These are phyloP conservation scores for Apoderus coryli DNA, from an alignment of 2,888 invertebrate genomes.

Conservation along the genomic window DNA sequence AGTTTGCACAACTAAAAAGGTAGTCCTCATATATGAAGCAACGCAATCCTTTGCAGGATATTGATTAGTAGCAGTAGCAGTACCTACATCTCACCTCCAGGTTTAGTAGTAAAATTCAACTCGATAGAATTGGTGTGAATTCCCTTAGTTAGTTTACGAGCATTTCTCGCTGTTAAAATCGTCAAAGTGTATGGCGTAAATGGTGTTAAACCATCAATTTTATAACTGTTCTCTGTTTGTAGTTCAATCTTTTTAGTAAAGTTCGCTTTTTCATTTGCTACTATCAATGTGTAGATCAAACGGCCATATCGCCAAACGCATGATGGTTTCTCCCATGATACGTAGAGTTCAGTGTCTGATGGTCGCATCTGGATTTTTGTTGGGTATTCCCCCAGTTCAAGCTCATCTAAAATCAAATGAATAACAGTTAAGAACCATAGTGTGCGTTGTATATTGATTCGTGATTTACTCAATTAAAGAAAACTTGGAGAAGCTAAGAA, in stretches of 20 bases:
- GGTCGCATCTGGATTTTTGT: conserved; percentile 21
- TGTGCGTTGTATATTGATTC: no score
- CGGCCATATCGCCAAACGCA: conserved; percentile 24
- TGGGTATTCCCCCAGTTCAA: conserved; percentile 24
- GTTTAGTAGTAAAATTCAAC: conserved; percentile 24
- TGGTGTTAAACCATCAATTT: conserved; percentile 22
- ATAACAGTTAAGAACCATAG: no score
- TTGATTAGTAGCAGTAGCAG: no score
- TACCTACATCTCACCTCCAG: conserved; percentile 26
- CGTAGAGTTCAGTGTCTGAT: conserved; percentile 19
- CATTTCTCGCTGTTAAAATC: conserved; percentile 22
- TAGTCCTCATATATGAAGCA: no score
- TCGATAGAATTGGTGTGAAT: conserved; percentile 15
- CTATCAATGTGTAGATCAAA: conserved; percentile 21
- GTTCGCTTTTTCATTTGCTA: conserved; percentile 18
- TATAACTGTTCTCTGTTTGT: conserved; percentile 19
- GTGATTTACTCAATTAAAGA: no score
- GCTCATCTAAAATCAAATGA: conserved; percentile 24
- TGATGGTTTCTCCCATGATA: conserved; percentile 24
- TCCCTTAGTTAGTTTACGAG: conserved; percentile 17
- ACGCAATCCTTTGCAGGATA: no score
- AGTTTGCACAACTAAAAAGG: no score
- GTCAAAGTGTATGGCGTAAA: conserved; percentile 24
- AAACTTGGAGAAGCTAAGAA: no score
- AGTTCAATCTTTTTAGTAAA: conserved; percentile 16